Conservation (phyloP, 2,888 invertebrate genomes). For the Elmis aenea region DNA sequence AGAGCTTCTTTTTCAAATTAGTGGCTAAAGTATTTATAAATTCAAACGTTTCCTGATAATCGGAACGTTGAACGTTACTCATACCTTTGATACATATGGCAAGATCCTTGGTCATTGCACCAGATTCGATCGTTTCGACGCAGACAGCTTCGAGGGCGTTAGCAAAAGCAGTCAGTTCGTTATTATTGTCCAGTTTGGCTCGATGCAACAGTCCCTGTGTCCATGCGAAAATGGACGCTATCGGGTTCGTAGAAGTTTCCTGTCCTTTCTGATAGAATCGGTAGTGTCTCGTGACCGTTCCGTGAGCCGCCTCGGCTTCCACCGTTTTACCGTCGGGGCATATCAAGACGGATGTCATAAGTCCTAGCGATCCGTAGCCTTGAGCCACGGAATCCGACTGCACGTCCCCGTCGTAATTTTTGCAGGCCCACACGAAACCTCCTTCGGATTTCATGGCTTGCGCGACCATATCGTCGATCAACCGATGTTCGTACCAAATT, state of each 20-base stretch:
- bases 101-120: conserved; percentile 96
- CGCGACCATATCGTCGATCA: conserved; percentile 99
- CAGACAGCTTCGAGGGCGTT: conserved; percentile 84
- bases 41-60: conserved; percentile 95
- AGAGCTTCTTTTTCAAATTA: conserved; percentile 68
- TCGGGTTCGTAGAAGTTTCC: conserved; percentile 98
- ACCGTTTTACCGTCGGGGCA: conserved; percentile 98
- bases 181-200: conserved; percentile 88
- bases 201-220: conserved; percentile 89
- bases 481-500: conserved; percentile 96
- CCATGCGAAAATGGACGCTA: conserved; percentile 99
- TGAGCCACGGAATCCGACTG: conserved; percentile 98
- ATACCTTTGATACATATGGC: conserved; percentile 97
- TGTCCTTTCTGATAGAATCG: conserved; percentile 87
- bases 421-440: conserved; percentile 99
- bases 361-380: conserved; percentile 90
- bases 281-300: conserved; percentile 91
- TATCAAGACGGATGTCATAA: conserved; percentile 96
- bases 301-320: conserved; percentile 97
- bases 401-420: conserved; percentile 99
- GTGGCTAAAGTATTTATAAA: conserved; percentile 94
- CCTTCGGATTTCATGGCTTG: conserved; percentile 97
- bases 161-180: conserved; percentile 71
- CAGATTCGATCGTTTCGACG: conserved; percentile 90
- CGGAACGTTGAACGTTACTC: conserved; percentile 66